A percentile compares a stretch with the other conserved stretches of the same genome.
phyloP scores from a whole-genome alignment of 2,888 invertebrate genomes.

The Caenorhabditis becei region DNA sequence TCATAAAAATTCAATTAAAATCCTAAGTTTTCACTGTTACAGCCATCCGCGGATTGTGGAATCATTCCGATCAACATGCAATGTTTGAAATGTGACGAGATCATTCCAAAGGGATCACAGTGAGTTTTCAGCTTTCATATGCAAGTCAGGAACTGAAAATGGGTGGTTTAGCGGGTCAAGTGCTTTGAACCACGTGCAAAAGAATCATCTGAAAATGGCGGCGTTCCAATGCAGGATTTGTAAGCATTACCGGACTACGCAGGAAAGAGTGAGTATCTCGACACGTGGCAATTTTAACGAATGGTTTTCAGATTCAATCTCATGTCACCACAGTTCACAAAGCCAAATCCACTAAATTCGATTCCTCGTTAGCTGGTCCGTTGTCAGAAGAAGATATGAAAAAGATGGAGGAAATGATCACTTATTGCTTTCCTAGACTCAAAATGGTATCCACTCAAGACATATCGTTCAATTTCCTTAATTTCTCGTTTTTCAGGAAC shows the following conservation, averaged over 20 bases:
- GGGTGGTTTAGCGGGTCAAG: constrained; percentile 38
- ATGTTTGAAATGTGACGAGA: constrained; percentile 66
- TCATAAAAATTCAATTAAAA: not conserved
- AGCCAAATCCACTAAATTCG: constrained; percentile 66
- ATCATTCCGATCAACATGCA: constrained; percentile 63
- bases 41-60: constrained; percentile 58
- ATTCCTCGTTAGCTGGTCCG: constrained; percentile 64
- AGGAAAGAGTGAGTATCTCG: constrained; percentile 62
- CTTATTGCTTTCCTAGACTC: constrained; percentile 62
- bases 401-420: constrained; percentile 71
- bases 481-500: constrained; percentile 57
- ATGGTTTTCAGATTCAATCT: constrained; percentile 66
- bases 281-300: not conserved
- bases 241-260: constrained; percentile 69
- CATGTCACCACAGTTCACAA: constrained; percentile 71
- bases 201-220: constrained; percentile 69
- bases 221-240: constrained; percentile 70
- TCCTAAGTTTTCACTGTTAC: not conserved
- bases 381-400: constrained; percentile 63
- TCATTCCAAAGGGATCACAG: constrained; percentile 66
- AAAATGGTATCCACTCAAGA: no score
- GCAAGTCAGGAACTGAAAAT: not conserved
- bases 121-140: constrained; percentile 28
- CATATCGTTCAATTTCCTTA: no score
- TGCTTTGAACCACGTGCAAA: constrained; percentile 67